Evolutionary conservation across 37 sponge, comb jelly and placozoan genomes (phyloP).

Genomic region (Beroe forskalii): DNA sequence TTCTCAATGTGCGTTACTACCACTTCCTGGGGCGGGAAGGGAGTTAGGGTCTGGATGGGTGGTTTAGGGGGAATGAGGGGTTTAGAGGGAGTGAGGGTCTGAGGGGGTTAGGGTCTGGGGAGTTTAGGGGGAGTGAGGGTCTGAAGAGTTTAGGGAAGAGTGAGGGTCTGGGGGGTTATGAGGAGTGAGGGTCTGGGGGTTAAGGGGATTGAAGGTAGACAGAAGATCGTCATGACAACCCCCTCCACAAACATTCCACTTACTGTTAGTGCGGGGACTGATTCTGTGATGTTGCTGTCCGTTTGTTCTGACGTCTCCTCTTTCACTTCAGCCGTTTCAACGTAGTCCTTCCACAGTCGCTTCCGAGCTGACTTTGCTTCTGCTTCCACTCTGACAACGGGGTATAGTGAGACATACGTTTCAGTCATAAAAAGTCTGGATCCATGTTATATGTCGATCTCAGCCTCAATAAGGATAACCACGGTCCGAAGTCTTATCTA

Average conservation of each 20-base stretch:
- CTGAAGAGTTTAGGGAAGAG: no score
- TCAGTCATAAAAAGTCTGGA: no score
- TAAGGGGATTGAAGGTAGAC: no score
- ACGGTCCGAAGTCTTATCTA: no score
- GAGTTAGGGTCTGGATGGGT: background rate
- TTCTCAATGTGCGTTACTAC: constrained; percentile 23
- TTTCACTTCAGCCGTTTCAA: constrained; percentile 34
- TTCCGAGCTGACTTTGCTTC: background rate
- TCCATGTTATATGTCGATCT: no score
- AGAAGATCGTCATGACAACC: background rate
- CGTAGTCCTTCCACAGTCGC: constrained; percentile 49
- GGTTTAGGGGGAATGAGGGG: background rate
- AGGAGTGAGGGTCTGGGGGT: no score
- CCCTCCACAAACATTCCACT: constrained; percentile 1
- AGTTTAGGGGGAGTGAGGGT: background rate
- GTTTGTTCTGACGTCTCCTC: constrained; percentile 9
- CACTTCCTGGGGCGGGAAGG: constrained; percentile 24
- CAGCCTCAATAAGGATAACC: no score
- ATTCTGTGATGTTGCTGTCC: constrained; percentile 53
- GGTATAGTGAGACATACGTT: no score
- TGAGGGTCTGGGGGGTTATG: no score
- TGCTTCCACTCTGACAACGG: constrained; percentile 55
- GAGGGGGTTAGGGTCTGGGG: background rate
- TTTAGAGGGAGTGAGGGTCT: background rate
- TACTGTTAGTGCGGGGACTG: background rate